These are phyloP conservation scores for Calephelis nemesis DNA, from an alignment of 1,140 invertebrate species.

Conservation along the genomic window DNA sequence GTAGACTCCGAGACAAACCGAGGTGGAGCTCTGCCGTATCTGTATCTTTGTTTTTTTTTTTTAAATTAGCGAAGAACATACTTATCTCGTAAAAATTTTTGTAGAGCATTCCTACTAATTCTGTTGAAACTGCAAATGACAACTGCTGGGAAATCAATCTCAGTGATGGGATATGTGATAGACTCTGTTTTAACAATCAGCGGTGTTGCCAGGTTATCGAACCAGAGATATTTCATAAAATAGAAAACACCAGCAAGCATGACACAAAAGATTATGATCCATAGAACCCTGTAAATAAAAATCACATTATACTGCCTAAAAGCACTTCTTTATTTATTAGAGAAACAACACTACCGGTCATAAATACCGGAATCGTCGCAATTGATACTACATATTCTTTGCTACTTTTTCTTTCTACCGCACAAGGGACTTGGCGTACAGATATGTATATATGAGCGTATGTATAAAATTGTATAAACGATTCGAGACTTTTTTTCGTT, in stretches of 20 bases:
- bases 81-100: constrained; percentile 48
- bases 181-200: constrained; percentile 74
- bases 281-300: constrained; percentile 37
- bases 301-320: neutral
- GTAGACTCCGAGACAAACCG: no score
- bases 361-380: no score
- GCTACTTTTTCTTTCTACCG: no score
- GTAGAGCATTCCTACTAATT: constrained; percentile 66
- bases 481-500: no score
- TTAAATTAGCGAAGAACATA: constrained; percentile 42
- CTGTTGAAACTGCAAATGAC: constrained; percentile 80
- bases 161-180: constrained; percentile 68
- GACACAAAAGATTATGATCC: constrained; percentile 31
- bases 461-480: no score
- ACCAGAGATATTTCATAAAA: constrained; percentile 48
- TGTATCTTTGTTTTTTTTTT: neutral
- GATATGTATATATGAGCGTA: no score
- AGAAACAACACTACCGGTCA: no score
- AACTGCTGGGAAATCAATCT: constrained; percentile 79
- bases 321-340: no score
- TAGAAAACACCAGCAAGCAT: constrained; percentile 36
- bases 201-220: constrained; percentile 58
- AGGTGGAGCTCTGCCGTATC: no score
- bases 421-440: no score
- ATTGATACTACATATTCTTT: no score